Percentiles rank a stretch among this genome's conserved stretches.
phyloP scores from a whole-genome alignment of 2,113 vertebrate genomes.

The Rana temporaria region DNA sequence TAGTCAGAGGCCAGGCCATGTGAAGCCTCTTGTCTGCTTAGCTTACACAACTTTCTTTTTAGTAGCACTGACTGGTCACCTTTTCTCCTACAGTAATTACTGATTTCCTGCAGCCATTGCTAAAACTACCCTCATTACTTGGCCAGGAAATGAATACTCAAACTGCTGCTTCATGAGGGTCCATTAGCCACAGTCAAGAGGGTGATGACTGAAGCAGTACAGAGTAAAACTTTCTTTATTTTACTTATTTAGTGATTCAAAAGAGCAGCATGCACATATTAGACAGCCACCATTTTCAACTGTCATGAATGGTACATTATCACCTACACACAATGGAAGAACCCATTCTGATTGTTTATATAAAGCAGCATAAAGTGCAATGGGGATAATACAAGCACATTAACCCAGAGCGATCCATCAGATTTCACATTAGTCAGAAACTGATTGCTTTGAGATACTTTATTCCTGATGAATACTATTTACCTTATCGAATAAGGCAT shows the following conservation, averaged over 20 bases:
- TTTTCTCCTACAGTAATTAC: conserved; percentile 37
- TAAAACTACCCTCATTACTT: conserved; percentile 44
- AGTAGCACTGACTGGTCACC: conserved; percentile 6
- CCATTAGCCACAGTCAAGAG: conserved; percentile 38
- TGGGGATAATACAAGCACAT: too few species aligned
- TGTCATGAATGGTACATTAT: not conserved
- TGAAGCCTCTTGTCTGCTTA: conserved; percentile 11
- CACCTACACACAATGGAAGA: too few species aligned
- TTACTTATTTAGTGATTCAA: conserved; percentile 5
- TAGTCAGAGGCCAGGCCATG: not conserved
- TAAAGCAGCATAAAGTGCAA: too few species aligned
- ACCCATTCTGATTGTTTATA: too few species aligned
- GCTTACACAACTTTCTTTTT: not conserved
- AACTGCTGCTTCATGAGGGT: conserved; percentile 32
- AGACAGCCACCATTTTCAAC: not conserved
- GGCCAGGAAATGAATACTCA: conserved; percentile 43
- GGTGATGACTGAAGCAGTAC: conserved; percentile 50
- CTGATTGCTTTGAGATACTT: too few species aligned
- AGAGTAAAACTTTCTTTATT: conserved; percentile 35
- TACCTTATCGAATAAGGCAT: too few species aligned
- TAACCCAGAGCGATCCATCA: too few species aligned
- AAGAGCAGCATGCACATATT: not conserved
- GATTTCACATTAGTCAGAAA: too few species aligned
- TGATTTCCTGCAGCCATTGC: conserved; percentile 50
- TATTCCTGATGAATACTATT: too few species aligned